These are phyloP conservation scores for Medauroidea extradentata DNA, from an alignment of 1,140 invertebrate genomes.

Conservation along the genomic window DNA sequence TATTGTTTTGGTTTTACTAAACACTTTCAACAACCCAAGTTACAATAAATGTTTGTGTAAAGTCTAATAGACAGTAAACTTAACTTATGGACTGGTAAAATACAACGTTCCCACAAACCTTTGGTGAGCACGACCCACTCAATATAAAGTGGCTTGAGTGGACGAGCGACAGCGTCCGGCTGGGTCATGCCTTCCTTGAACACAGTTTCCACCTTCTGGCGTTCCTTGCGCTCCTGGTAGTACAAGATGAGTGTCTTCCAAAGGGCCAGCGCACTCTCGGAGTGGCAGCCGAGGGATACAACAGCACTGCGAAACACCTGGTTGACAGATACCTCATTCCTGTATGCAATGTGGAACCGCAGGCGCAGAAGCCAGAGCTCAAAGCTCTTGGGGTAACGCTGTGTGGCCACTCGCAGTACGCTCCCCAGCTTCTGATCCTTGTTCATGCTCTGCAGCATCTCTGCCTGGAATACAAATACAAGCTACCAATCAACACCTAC, in stretches of 20 bases:
- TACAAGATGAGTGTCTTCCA: conserved; percentile 47
- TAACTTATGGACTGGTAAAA: background rate
- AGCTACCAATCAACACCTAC: too few relatives aligned
- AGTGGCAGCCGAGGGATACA: background rate
- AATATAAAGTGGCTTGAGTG: conserved; percentile 47
- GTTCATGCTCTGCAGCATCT: conserved; percentile 25
- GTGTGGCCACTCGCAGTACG: conserved; percentile 44
- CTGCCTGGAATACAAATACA: conserved; percentile 29
- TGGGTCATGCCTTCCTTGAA: conserved; percentile 42
- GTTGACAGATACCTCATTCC: conserved; percentile 34
- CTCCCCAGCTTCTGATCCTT: conserved; percentile 37
- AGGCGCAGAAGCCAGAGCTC: conserved; percentile 47
- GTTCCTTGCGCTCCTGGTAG: conserved; percentile 39
- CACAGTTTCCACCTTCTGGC: conserved; percentile 41
- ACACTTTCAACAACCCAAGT: too few relatives aligned
- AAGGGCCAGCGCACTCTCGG: conserved; percentile 35
- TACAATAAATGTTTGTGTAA: too few relatives aligned
- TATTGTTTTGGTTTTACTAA: too few relatives aligned
- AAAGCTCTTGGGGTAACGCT: conserved; percentile 41
- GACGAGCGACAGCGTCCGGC: conserved; percentile 35
- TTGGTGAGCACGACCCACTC: conserved; percentile 42
- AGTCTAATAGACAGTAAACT: too few relatives aligned
- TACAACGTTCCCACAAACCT: conserved; percentile 4
- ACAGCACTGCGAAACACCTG: conserved; percentile 28
- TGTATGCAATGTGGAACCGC: conserved; percentile 37